phyloP scores from a whole-genome alignment of 2,797 vertebrate genomes.

The Acipenser ruthenus region DNA sequence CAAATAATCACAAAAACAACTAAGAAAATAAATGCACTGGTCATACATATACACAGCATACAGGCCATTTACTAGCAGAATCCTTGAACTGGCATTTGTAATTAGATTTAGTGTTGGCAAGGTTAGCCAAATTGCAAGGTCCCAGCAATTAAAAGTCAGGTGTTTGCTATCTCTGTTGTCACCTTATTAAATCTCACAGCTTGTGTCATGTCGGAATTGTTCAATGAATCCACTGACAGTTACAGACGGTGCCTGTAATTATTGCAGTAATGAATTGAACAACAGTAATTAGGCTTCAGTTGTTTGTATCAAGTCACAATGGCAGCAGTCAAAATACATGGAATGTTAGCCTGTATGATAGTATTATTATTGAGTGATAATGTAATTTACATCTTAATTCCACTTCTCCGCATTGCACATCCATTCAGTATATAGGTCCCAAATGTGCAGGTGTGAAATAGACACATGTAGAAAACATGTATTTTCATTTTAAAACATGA shows the following conservation, averaged over 20 bases:
- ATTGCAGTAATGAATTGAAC: conserved; percentile 4
- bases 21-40: no score
- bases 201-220: neutral
- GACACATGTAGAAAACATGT: no score
- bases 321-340: neutral
- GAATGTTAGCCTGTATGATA: no score
- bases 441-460: no score
- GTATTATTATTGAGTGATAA: no score
- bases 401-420: no score
- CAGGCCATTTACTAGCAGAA: neutral
- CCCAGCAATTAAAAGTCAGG: conserved; percentile 6
- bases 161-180: neutral
- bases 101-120: neutral
- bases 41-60: no score
- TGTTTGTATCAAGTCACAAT: neutral
- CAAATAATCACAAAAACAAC: no score
- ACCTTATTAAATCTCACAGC: conserved; percentile 2
- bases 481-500: no score
- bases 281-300: neutral
- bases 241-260: conserved; percentile 1
- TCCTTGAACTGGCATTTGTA: neutral
- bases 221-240: neutral
- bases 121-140: neutral
- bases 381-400: no score
- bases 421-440: no score